A percentile compares a stretch with the other conserved stretches of the same genome.
These are phyloP conservation scores for Eucera pruinosa DNA, from an alignment of 2,888 invertebrate species.

Conservation along the genomic window DNA sequence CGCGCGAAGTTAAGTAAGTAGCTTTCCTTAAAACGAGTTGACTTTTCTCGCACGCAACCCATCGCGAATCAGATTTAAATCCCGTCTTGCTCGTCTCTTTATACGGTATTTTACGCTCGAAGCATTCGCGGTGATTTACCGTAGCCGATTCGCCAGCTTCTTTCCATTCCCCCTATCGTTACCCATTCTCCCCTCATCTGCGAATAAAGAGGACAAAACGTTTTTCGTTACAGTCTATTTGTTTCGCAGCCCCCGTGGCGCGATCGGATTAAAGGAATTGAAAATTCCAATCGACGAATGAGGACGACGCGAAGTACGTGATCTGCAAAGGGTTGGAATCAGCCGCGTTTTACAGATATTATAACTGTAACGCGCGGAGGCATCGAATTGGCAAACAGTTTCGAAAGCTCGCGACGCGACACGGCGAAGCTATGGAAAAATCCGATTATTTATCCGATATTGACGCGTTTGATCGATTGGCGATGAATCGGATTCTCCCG, in stretches of 20 bases:
- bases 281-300: conserved; percentile 13
- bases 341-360: no score
- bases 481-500: no score
- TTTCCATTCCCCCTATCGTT: not conserved
- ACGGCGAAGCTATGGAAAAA: no score
- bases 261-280: conserved; percentile 30
- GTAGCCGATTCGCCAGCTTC: not conserved
- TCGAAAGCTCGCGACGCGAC: no score
- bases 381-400: no score
- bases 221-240: conserved; percentile 36
- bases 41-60: no score
- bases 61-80: conserved; percentile 29
- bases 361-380: no score
- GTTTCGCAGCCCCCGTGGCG: not conserved
- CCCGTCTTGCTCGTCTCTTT: not conserved
- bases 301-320: no score
- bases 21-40: not conserved
- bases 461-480: no score
- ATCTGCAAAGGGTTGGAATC: not conserved
- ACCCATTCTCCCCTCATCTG: no score
- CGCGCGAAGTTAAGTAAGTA: not conserved
- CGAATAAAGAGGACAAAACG: conserved; percentile 18
- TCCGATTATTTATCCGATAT: no score
- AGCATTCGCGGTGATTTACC: conserved; percentile 14
- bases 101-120: conserved; percentile 22